Conservation (phyloP, 2,797 vertebrate genomes). For the Numenius phaeopus region DNA sequence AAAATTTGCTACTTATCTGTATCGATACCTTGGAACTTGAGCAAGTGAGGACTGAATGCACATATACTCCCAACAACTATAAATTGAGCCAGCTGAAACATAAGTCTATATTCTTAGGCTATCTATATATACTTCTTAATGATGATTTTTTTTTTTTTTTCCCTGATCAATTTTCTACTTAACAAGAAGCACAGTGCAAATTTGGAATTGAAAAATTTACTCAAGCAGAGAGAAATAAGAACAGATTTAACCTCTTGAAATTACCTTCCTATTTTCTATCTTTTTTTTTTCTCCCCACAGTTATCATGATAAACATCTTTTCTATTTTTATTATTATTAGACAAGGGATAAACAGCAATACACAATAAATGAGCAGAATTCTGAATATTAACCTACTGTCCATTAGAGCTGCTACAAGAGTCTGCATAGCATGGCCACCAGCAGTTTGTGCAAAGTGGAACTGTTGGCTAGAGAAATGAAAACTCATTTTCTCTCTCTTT, state of each 20-base stretch:
- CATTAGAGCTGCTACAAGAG: not conserved
- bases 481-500: not conserved
- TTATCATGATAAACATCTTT: not conserved
- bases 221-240: not conserved
- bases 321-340: not conserved
- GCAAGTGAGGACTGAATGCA: not conserved
- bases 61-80: not conserved
- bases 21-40: not conserved
- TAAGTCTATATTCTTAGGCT: not conserved
- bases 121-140: not conserved
- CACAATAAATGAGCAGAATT: not conserved
- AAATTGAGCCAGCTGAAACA: not conserved
- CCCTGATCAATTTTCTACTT: not conserved
- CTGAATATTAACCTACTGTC: not conserved
- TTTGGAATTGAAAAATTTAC: not conserved
- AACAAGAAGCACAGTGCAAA: not conserved
- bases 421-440: not conserved
- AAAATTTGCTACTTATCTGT: not conserved
- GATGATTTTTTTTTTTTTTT: not conserved
- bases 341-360: not conserved
- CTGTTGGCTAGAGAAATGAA: not conserved
- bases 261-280: not conserved
- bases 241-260: not conserved
- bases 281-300: not conserved
- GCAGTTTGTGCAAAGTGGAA: not conserved